These are phyloP conservation scores for Theretra japonica DNA, from an alignment of 2,888 invertebrate species.

Conservation along the genomic window DNA sequence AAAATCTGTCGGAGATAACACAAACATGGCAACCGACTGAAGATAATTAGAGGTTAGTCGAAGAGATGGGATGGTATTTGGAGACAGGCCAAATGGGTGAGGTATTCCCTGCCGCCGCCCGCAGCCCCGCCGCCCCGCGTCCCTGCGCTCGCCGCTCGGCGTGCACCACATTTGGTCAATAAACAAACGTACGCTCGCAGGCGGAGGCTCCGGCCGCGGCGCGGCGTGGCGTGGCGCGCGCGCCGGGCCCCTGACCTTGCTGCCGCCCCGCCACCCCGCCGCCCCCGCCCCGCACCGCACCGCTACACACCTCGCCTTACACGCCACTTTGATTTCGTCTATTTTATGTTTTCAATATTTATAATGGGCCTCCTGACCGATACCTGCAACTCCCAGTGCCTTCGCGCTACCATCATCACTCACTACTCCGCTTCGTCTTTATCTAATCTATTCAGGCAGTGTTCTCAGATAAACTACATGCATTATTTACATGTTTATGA, in stretches of 20 bases:
- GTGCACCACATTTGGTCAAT: conserved; percentile 55
- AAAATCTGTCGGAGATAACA: too few relatives aligned
- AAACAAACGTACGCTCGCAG: conserved; percentile 46
- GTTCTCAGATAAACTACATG: too few relatives aligned
- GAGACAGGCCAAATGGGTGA: not conserved
- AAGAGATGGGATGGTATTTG: not conserved
- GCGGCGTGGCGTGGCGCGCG: conserved; percentile 44
- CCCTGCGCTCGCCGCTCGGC: conserved; percentile 28
- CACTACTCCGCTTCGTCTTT: not conserved
- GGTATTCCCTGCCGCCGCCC: not conserved
- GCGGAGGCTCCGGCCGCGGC: conserved; percentile 42
- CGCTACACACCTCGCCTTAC: conserved; percentile 48
- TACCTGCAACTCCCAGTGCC: not conserved
- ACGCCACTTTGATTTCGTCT: conserved; percentile 67
- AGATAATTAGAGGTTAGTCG: not conserved
- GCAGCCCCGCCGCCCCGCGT: conserved; percentile 14
- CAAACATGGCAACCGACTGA: not conserved
- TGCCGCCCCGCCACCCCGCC: conserved; percentile 45
- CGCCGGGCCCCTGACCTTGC: conserved; percentile 79
- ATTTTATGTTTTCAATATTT: conserved; percentile 60
- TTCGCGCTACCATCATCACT: not conserved
- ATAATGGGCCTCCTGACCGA: conserved; percentile 12
- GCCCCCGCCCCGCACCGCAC: conserved; percentile 43
- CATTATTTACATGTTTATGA: too few relatives aligned
- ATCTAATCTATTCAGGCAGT: too few relatives aligned